A percentile compares a stretch with the other conserved stretches of the same genome.
Conservation (phyloP, 2,888 invertebrate genomes). For the Parnassius orleans region DNA sequence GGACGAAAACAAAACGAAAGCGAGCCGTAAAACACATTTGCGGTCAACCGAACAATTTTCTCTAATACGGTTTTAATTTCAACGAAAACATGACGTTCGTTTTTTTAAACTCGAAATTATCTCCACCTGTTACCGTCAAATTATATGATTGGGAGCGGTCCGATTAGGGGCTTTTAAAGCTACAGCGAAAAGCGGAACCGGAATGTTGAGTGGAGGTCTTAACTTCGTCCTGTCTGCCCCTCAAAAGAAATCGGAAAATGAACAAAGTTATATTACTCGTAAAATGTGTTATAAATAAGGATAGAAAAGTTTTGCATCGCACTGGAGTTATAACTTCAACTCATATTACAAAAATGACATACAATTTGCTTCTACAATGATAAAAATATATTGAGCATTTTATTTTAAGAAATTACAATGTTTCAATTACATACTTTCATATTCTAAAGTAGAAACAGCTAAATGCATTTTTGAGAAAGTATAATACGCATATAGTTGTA, state of each 20-base stretch:
- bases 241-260: not conserved
- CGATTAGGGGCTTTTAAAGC: slow-evolving; percentile 35
- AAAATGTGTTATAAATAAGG: not conserved
- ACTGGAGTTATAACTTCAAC: too few species aligned
- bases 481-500: too few species aligned
- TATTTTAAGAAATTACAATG: too few species aligned
- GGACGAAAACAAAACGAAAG: slow-evolving; percentile 36
- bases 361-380: too few species aligned
- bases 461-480: too few species aligned
- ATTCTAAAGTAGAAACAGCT: too few species aligned
- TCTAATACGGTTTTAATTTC: slow-evolving; percentile 68
- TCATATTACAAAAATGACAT: too few species aligned
- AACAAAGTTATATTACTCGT: not conserved
- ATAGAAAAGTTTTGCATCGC: too few species aligned
- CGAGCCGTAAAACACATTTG: slow-evolving; percentile 50
- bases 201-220: slow-evolving; percentile 1
- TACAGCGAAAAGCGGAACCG: slow-evolving; percentile 21
- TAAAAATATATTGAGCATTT: too few species aligned
- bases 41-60: slow-evolving; percentile 62
- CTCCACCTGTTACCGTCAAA: slow-evolving; percentile 59
- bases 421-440: too few species aligned
- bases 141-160: slow-evolving; percentile 40
- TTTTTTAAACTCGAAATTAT: slow-evolving; percentile 41
- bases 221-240: not conserved
- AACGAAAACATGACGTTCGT: slow-evolving; percentile 47